A percentile compares a stretch with the other conserved stretches of the same genome.
Evolutionary conservation across 2,113 vertebrate genomes (phyloP).

Genomic region (Oceanodroma tethys): DNA sequence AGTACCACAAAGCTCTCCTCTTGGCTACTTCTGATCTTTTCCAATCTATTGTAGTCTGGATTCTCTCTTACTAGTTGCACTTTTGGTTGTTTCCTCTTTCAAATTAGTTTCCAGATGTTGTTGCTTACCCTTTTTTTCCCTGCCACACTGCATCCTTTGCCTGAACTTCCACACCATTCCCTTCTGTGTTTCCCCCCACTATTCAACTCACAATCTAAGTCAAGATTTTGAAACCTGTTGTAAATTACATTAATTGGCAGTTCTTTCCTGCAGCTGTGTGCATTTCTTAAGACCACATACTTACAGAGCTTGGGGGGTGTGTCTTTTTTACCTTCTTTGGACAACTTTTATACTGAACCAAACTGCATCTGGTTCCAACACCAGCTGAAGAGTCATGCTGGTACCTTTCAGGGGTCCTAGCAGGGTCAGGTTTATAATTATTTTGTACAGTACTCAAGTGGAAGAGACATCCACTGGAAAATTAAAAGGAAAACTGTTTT

Average conservation of each 20-base stretch:
- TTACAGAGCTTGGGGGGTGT: background rate
- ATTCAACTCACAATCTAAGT: background rate
- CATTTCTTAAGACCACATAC: slow-evolving; percentile 29
- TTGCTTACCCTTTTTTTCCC: slow-evolving; percentile 45
- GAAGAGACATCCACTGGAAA: background rate
- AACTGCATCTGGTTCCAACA: background rate
- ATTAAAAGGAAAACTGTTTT: slow-evolving; percentile 3
- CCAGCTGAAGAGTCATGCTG: slow-evolving; percentile 9
- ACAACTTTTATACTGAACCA: background rate
- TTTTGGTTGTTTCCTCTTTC: slow-evolving; percentile 61
- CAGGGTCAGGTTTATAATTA: background rate
- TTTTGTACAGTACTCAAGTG: background rate
- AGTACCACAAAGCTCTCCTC: background rate
- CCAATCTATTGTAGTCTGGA: slow-evolving; percentile 24
- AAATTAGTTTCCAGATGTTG: slow-evolving; percentile 66
- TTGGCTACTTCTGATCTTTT: slow-evolving; percentile 31
- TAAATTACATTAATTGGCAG: slow-evolving; percentile 53
- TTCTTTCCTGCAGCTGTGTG: slow-evolving; percentile 29
- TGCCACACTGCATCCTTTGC: slow-evolving; percentile 44
- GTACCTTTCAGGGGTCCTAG: slow-evolving; percentile 20
- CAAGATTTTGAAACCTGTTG: slow-evolving; percentile 48
- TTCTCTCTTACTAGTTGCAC: slow-evolving; percentile 32
- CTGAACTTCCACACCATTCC: slow-evolving; percentile 38
- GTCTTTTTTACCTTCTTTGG: slow-evolving; percentile 11
- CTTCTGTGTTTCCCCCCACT: background rate